Percentiles rank a stretch among this genome's conserved stretches.
phyloP scores from a whole-genome alignment of 2,797 vertebrate genomes.

The Phaenicophaeus curvirostris region DNA sequence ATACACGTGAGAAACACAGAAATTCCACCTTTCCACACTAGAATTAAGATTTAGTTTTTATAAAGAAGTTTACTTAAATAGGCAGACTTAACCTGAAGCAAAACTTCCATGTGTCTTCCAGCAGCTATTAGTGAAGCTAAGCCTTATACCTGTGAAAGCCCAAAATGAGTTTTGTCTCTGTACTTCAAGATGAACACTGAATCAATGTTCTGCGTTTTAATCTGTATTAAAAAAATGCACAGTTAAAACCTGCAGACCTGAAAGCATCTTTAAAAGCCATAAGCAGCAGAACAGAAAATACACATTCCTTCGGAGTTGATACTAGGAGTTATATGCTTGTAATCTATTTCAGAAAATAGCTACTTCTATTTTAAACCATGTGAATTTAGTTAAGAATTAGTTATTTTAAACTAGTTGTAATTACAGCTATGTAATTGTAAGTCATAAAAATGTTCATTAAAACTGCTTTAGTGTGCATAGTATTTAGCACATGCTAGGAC shows the following conservation, averaged over 20 bases:
- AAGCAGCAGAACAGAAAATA: neutral
- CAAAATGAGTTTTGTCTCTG: neutral
- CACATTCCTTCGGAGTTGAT: neutral
- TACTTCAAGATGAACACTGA: neutral
- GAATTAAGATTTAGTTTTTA: neutral
- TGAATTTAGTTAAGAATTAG: neutral
- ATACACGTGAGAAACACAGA: neutral
- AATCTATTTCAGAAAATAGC: neutral
- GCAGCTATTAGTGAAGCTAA: neutral
- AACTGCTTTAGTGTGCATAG: neutral
- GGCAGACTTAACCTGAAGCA: neutral
- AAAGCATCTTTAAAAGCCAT: neutral
- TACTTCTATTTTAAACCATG: neutral
- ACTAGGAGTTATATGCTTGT: neutral
- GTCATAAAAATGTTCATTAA: neutral
- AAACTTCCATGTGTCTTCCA: neutral
- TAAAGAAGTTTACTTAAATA: neutral
- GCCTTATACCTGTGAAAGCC: neutral
- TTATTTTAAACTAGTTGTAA: neutral
- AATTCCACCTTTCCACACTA: neutral
- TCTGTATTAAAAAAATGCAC: neutral
- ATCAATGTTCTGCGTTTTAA: neutral
- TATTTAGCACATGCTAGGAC: neutral
- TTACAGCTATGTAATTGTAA: neutral
- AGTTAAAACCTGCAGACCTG: neutral